Conservation (phyloP, 2,888 invertebrate species). For the Melipona bicolor region DNA sequence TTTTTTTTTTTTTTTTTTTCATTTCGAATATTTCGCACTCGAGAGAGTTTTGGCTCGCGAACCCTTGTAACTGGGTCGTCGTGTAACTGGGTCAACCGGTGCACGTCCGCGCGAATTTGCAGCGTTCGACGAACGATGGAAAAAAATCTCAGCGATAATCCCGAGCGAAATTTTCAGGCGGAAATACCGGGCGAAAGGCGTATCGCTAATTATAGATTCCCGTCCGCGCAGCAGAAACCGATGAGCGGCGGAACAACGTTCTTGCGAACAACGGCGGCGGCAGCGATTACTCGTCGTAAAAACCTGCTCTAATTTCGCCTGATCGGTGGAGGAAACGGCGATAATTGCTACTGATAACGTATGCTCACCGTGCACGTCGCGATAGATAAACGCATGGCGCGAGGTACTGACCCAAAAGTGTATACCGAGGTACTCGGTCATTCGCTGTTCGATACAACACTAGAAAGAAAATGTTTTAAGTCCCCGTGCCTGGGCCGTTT, state of each 20-base stretch:
- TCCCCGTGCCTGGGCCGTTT: conserved; percentile 50
- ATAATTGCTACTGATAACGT: conserved; percentile 41
- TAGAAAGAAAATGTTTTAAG: conserved; percentile 57
- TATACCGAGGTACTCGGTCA: conserved; percentile 8
- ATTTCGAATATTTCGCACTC: neutral
- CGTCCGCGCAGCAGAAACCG: conserved; percentile 34
- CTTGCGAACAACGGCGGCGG: conserved; percentile 68
- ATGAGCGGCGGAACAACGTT: conserved; percentile 26
- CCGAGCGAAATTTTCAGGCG: neutral
- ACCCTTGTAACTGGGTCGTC: conserved; percentile 6
- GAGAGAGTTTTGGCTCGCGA: neutral
- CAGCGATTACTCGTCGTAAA: conserved; percentile 54
- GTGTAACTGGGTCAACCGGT: conserved; percentile 40
- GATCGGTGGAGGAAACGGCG: conserved; percentile 6
- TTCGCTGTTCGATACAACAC: conserved; percentile 27
- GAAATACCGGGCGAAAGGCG: neutral
- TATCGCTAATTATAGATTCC: conserved; percentile 1
- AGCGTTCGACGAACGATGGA: conserved; percentile 10
- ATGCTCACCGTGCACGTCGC: conserved; percentile 28
- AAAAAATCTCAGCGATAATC: neutral
- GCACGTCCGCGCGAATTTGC: conserved; percentile 20
- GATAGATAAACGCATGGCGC: conserved; percentile 5
- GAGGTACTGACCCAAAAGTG: conserved; percentile 42
- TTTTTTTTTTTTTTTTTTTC: no score
- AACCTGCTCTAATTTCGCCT: conserved; percentile 24